Evolutionary conservation across 1,140 invertebrate species (phyloP).

Genomic region (Sarcophaga bullata): DNA sequence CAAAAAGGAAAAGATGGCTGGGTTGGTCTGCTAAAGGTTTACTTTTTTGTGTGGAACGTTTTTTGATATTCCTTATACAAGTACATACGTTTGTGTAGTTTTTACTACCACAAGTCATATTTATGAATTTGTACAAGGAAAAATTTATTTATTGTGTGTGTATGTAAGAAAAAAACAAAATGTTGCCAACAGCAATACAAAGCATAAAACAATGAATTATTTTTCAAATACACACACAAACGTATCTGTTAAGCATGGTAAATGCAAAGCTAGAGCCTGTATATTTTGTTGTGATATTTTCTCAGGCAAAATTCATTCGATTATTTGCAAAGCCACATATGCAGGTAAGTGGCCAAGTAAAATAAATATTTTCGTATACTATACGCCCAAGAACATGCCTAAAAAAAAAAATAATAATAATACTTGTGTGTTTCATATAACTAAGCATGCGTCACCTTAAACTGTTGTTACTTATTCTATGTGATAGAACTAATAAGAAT

Average conservation of each 20-base stretch:
- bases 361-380: too few species aligned
- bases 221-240: not conserved
- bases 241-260: not conserved
- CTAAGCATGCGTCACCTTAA: not conserved
- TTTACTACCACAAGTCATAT: not conserved
- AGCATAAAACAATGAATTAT: not conserved
- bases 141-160: constrained; percentile 11
- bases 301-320: not conserved
- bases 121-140: not conserved
- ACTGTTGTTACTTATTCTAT: not conserved
- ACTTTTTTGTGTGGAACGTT: too few species aligned
- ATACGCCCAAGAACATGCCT: too few species aligned
- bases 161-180: not conserved
- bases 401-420: too few species aligned
- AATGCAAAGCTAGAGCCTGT: not conserved
- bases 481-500: not conserved
- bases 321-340: not conserved
- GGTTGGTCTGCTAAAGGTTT: too few species aligned
- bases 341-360: not conserved
- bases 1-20: too few species aligned
- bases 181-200: not conserved
- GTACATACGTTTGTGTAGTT: not conserved
- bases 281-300: not conserved
- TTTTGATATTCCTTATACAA: too few species aligned
- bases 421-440: too few species aligned